Conservation (phyloP, 1,140 invertebrate genomes). For the Odontomachus brunneus region DNA sequence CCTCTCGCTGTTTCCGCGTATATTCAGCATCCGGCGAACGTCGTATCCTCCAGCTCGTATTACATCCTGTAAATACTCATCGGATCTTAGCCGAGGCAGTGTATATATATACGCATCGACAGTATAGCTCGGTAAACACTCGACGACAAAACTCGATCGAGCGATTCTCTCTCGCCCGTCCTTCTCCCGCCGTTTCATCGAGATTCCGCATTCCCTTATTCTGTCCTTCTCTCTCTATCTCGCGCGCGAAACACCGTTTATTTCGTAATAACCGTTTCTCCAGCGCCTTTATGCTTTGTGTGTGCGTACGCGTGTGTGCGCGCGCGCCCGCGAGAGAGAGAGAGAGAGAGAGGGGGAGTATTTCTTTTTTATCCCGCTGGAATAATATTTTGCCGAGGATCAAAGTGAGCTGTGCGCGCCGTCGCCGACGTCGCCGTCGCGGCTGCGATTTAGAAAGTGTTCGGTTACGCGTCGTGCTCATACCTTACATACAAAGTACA, state of each 20-base stretch:
- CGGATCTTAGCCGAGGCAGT: not conserved
- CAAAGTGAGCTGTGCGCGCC: not conserved
- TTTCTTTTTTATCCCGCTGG: not conserved
- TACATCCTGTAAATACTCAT: conserved; percentile 1
- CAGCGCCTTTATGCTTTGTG: not conserved
- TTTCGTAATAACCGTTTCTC: not conserved
- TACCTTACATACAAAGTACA: too few species aligned
- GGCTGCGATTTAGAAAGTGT: not conserved
- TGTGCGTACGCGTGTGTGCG: not conserved
- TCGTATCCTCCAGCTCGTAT: not conserved
- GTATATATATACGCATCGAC: too few species aligned
- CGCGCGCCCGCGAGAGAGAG: too few species aligned
- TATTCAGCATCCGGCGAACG: not conserved
- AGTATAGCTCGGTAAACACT: not conserved
- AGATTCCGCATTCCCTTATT: not conserved
- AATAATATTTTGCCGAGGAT: not conserved
- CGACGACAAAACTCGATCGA: not conserved
- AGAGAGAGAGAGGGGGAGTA: too few species aligned
- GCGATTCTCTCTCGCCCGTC: not conserved
- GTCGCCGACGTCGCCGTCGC: not conserved
- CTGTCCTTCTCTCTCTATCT: too few species aligned
- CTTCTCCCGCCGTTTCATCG: not conserved
- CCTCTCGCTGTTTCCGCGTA: too few species aligned
- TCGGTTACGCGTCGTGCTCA: not conserved
- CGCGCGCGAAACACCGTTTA: not conserved